A percentile compares a stretch with the other conserved stretches of the same genome.
phyloP scores from a whole-genome alignment of 2,888 invertebrate genomes.

The Panorpa germanica region DNA sequence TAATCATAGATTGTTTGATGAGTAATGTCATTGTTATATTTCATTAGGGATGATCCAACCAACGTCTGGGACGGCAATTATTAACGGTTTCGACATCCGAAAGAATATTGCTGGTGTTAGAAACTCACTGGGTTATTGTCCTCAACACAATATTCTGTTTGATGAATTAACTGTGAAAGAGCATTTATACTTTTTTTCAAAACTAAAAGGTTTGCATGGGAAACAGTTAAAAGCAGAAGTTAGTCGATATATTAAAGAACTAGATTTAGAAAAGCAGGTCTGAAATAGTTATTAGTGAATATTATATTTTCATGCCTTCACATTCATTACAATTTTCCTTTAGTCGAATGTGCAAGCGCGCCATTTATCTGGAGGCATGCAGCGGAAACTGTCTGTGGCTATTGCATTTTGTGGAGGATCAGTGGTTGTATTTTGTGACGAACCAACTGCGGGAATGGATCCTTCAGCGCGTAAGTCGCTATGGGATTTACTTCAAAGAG shows the following conservation, averaged over 20 bases:
- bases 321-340: too few species aligned
- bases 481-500: slow-evolving; percentile 52
- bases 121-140: slow-evolving; percentile 48
- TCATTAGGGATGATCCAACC: slow-evolving; percentile 34
- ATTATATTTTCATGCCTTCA: too few species aligned
- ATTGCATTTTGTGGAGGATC: slow-evolving; percentile 49
- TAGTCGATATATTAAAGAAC: slow-evolving; percentile 31
- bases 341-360: not conserved
- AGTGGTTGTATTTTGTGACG: slow-evolving; percentile 40
- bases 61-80: slow-evolving; percentile 37
- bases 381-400: slow-evolving; percentile 45
- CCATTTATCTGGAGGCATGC: slow-evolving; percentile 45
- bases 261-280: slow-evolving; percentile 41
- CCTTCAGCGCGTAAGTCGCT: slow-evolving; percentile 53
- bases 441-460: slow-evolving; percentile 62
- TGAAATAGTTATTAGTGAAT: too few species aligned
- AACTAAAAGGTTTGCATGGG: slow-evolving; percentile 36
- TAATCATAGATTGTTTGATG: too few species aligned
- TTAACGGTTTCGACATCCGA: slow-evolving; percentile 43
- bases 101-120: slow-evolving; percentile 35
- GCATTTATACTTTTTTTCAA: slow-evolving; percentile 56
- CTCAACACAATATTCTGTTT: slow-evolving; percentile 63
- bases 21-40: too few species aligned
- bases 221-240: slow-evolving; percentile 31
- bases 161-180: slow-evolving; percentile 56